These are phyloP conservation scores for Neoitamus cyanurus DNA, from an alignment of 2,888 invertebrate genomes.

Conservation along the genomic window DNA sequence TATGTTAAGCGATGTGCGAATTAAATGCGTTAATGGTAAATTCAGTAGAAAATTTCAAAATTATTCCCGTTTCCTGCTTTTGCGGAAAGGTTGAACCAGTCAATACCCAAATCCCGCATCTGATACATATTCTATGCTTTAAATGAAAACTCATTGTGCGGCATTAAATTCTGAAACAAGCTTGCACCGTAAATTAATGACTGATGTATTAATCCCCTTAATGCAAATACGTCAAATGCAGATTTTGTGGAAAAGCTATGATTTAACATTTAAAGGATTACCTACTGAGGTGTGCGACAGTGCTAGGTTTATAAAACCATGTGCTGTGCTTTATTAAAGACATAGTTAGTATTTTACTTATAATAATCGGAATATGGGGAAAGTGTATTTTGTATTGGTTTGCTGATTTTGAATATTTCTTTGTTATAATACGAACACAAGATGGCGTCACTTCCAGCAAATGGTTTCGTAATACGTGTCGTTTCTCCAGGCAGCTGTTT, in stretches of 20 bases:
- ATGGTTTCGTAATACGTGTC: too few species aligned
- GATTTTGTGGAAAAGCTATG: background rate
- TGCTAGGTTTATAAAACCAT: background rate
- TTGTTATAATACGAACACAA: too few species aligned
- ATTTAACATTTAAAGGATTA: background rate
- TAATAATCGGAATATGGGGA: too few species aligned
- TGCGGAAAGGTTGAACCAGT: background rate
- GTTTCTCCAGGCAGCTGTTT: too few species aligned
- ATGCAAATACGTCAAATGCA: background rate
- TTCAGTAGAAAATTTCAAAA: background rate
- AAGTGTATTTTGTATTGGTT: too few species aligned
- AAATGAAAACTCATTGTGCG: background rate
- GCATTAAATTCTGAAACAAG: background rate
- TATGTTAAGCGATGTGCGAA: background rate
- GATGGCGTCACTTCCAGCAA: too few species aligned
- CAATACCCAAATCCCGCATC: background rate
- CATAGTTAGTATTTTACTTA: background rate
- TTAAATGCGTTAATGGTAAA: background rate
- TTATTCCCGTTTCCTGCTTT: background rate
- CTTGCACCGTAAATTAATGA: background rate
- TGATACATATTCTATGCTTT: background rate
- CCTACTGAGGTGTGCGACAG: background rate
- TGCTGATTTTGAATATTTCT: too few species aligned
- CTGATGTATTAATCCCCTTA: background rate
- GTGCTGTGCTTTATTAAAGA: background rate